Evolutionary conservation across 2,888 invertebrate genomes (phyloP), one percentile per base, ranked within the genome.

Genomic region (Sialis lutaria): DNA sequence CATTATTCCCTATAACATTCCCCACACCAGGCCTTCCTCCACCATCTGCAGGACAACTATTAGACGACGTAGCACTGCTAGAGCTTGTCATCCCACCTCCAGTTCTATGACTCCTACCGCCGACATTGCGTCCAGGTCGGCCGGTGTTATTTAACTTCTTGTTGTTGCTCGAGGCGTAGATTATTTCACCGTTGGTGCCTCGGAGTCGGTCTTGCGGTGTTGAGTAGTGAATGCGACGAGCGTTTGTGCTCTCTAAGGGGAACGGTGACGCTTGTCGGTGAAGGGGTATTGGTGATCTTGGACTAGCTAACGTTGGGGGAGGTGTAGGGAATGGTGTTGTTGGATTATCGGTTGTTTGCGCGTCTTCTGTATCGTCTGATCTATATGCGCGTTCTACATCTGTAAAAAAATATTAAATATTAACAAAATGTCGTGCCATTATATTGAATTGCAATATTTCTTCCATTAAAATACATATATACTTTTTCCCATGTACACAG

Each of bases 381-480:
- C 82, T 77, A 57, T 84, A 84, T 48, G 76, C 76, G 49, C 82
- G 75, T 54, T 83, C 80, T 53, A 78, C 75, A 64, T 73, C 79
- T 79, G 37, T 9, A 47, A 47, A 6, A 42, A 44, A 34, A 44
- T 12, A 33, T 4, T 10, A 35, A 45, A 40, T 40, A 13, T 40
- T 7, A 40, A 40, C 6, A 39, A 39, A 39, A 39, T 10, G 39
- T 39, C 13, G n/a, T 39, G 10, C n/a, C 13, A 40, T 40, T 40
- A 13, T 35, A n/a, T 35, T 35, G 35, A n/a, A 35, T n/a, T 35
- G 4, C 4, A n/a, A 4, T 35, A 35, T 35, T 35, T 35, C 10
- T 35, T 35, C 35, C 35, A 35, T n/a, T 35, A 34, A 8, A 34
- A 8, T 9, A 9, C 35, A 9, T 34, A 7, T 34, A 34, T 34